Evolutionary conservation across 2,888 invertebrate species (phyloP), one percentile per base, ranked within the genome.

Genomic region (Craniophora ligustri): DNA sequence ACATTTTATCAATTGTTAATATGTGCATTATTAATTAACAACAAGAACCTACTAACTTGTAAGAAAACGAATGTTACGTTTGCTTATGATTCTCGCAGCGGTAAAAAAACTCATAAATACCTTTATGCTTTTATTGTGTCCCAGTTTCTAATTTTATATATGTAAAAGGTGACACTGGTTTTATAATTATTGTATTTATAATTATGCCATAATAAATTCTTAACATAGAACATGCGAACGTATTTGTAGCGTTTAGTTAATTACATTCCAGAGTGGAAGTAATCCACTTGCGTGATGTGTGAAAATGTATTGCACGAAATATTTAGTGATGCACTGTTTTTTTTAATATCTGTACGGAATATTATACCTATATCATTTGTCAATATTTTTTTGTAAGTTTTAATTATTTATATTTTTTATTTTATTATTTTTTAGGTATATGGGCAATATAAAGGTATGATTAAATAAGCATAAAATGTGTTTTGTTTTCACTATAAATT

Each of bases 211-310:
- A 10, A 34, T 42, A 44, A 64, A 53, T 49, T 44, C 10, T 48
- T 40, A 63, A 34, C 60, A 18, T 32, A 21, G 30, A 23, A 36
- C 59, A 54, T 63, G 66, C 54, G 23, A 59, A 38, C 18, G 16
- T 35, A 13, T 57, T 58, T 14, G 32, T 23, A 57, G 32, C 58
- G 31, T 47, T 59, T 44, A 39, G 18, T 42, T 59, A 53, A 48
- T 54, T 54, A 66, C 66, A 48, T 66, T 57, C 53, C 58, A 44
- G 41, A 35, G 45, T 66, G 35, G 34, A 64, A 55, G 31, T 39
- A 38, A 13, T 15, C 28, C 36, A 49, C 41, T 40, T 57, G 60
- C 69, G 59, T 62, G 67, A 51, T 48, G 58, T 54, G 58, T 62
- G 41, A 67, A 57, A 56, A 38, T 45, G 55, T 49, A 50, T 53